Conservation (phyloP, 1,140 invertebrate species). For the Camponotus vicinus region DNA sequence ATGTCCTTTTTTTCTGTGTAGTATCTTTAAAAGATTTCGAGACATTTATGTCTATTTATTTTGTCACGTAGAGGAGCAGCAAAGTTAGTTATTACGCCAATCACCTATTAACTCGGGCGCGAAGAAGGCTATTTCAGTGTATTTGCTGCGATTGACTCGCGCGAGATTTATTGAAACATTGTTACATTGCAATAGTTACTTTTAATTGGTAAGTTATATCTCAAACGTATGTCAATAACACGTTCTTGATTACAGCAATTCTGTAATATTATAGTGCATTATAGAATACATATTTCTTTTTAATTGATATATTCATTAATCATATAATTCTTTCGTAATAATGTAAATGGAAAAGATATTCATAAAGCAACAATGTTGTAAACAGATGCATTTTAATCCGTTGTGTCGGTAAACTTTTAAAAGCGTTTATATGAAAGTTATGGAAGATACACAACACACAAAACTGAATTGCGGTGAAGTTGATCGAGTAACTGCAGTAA, state of each 20-base stretch:
- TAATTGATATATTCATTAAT: neutral
- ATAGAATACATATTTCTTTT: neutral
- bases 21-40: neutral
- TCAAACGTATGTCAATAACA: conserved; percentile 36
- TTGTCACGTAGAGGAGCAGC: neutral
- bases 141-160: conserved; percentile 11
- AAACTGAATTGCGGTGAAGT: conserved; percentile 39
- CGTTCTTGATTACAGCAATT: conserved; percentile 8
- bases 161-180: conserved; percentile 15
- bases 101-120: neutral
- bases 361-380: neutral
- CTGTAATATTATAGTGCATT: neutral
- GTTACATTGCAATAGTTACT: conserved; percentile 15
- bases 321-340: no score
- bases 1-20: neutral
- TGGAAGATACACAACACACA: neutral
- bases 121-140: conserved; percentile 22
- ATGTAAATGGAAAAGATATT: neutral
- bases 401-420: neutral
- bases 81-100: neutral
- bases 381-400: neutral
- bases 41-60: neutral
- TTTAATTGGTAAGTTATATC: conserved; percentile 40
- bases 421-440: conserved; percentile 1
- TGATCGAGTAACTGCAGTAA: conserved; percentile 63